Base-by-base conservation (phyloP, 2,113 vertebrate genomes). In the Mobula hypostoma region DNA sequence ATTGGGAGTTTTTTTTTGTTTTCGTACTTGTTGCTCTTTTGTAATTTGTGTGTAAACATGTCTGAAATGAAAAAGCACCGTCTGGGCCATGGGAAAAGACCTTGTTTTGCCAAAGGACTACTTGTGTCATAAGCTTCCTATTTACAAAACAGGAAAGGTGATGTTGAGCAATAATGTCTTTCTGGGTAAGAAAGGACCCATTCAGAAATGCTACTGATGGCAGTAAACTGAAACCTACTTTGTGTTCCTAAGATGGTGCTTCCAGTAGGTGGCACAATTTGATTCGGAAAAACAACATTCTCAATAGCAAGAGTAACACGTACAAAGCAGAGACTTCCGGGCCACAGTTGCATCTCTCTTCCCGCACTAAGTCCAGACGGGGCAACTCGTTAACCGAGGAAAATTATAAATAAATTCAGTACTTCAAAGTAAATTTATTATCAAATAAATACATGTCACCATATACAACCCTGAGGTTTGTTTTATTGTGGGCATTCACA, bases 221-320 rank as follows among this genome's bases (percentile, higher is more conserved):
- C n/a, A 32, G 85, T 19, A 17, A 90, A 66, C 5, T 63, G 29
- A 32, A 29, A 48, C n/a, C 48, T 48, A n/a, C n/a, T 7, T 63
- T n/a, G 11, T 32, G 29, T n/a, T 32, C 14, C 29, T 90, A 19
- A 88, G n/a, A 66, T n/a, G 14, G 24, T 85, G 21, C 21, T 88
- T 90, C 85, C 85, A 90, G 85, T 90, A 90, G 85, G 61, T 90
- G 85, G 85, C 85, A 90, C 85, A 90, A 88, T 88, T 88, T 88
- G 83, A 61, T n/a, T 27, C 58, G 29, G 58, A 63, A 88, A 88
- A 63, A 63, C 9, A 63, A 1, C 56, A 61, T 27, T 11, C 24
- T 85, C 40, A 63, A 7, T 63, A 88, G 8, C 83, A 2, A n/a
- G 56, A 27, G 9, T 56, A 61, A 11, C 58, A 11, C 58, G 83